Evolutionary conservation across 2,888 invertebrate genomes (phyloP).

Genomic region (Adineta ricciae): DNA sequence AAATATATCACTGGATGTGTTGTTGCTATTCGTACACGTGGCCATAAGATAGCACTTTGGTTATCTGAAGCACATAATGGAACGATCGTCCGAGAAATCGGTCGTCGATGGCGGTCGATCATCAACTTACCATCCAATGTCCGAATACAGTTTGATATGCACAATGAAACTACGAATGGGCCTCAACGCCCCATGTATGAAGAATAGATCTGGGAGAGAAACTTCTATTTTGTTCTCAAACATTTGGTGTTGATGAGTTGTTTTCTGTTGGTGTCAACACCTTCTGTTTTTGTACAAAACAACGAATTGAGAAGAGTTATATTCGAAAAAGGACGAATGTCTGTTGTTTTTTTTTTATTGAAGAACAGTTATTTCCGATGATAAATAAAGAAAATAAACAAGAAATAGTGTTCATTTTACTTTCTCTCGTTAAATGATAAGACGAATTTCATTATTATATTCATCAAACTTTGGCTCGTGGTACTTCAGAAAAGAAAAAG

Average conservation of each 20-base stretch:
- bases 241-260: neutral
- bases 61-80: conserved; percentile 10
- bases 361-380: neutral
- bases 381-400: neutral
- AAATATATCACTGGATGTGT: neutral
- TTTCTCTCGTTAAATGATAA: neutral
- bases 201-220: neutral
- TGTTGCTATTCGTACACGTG: conserved; percentile 14
- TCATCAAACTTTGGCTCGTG: neutral
- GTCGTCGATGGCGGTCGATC: neutral
- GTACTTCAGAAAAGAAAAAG: neutral
- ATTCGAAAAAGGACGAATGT: neutral
- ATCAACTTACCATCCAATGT: neutral
- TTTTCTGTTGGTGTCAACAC: neutral
- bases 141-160: neutral
- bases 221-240: neutral
- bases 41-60: conserved; percentile 15
- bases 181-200: conserved; percentile 7
- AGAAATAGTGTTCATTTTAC: neutral
- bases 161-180: neutral
- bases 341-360: neutral
- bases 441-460: conserved; percentile 16
- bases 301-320: neutral
- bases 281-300: neutral
- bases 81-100: neutral